Percentiles rank a stretch among this genome's conserved stretches.
Evolutionary conservation across 2,797 vertebrate species (phyloP).

Genomic region (Micrastur ruficollis): DNA sequence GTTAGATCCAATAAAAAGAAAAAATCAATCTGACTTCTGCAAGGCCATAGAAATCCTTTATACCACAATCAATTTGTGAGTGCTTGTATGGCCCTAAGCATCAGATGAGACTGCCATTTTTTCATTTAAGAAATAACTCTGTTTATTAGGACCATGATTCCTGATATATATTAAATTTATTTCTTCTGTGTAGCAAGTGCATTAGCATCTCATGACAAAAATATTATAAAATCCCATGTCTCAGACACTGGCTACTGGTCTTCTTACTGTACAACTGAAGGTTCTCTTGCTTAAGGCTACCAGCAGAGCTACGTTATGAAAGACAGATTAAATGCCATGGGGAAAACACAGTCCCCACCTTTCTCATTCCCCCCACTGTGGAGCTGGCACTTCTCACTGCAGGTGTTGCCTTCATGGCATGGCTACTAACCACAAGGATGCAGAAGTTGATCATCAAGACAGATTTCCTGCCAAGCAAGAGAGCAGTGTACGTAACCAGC

Average conservation of each 20-base stretch:
- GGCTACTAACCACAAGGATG: neutral
- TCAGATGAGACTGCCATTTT: neutral
- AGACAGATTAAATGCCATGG: neutral
- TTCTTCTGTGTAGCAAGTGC: neutral
- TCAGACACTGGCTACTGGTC: neutral
- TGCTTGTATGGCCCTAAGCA: neutral
- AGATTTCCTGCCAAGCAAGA: conserved; percentile 40
- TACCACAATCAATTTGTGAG: neutral
- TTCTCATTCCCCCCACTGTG: neutral
- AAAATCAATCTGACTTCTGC: neutral
- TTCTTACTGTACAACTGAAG: neutral
- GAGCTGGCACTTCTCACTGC: neutral
- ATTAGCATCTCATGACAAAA: neutral
- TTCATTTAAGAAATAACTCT: neutral
- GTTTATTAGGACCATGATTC: neutral
- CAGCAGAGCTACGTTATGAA: neutral
- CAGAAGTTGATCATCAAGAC: conserved; percentile 18
- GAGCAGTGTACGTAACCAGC: neutral
- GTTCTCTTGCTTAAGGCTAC: neutral
- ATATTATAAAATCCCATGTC: neutral
- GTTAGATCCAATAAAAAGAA: neutral
- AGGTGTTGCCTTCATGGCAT: neutral
- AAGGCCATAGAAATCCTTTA: neutral
- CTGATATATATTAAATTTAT: neutral
- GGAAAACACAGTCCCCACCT: neutral